Conservation (phyloP, 2,888 invertebrate genomes). For the Amphiduros pacificus region DNA sequence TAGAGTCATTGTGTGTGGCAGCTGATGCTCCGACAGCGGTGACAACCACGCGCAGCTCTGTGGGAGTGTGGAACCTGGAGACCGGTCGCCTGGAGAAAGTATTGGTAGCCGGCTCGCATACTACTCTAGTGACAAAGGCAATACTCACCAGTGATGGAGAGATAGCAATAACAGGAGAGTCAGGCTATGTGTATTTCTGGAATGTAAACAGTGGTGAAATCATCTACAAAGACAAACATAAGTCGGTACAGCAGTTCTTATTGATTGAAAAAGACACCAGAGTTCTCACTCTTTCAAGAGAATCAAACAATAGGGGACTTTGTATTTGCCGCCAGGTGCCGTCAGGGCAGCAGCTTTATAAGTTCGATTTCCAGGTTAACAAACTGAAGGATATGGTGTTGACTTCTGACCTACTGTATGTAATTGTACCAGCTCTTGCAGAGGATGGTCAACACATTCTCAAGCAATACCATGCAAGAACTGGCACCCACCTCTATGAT, state of each 20-base stretch:
- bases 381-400: no score
- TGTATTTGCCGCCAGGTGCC: neutral
- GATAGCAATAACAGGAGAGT: neutral
- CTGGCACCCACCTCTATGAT: neutral
- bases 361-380: neutral
- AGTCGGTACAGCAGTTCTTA: neutral
- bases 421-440: neutral
- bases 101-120: neutral
- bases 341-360: neutral
- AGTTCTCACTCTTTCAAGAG: neutral
- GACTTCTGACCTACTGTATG: neutral
- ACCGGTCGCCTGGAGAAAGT: slow-evolving; percentile 15
- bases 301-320: neutral
- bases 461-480: neutral
- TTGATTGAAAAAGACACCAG: neutral
- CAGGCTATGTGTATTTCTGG: neutral
- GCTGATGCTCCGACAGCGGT: neutral
- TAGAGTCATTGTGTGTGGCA: neutral
- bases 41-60: neutral
- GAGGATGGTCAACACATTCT: neutral
- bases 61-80: slow-evolving; percentile 30
- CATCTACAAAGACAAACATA: neutral
- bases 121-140: neutral
- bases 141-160: neutral
- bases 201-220: neutral